phyloP scores from a whole-genome alignment of 2,797 vertebrate genomes.

The Anguilla pacifica region DNA sequence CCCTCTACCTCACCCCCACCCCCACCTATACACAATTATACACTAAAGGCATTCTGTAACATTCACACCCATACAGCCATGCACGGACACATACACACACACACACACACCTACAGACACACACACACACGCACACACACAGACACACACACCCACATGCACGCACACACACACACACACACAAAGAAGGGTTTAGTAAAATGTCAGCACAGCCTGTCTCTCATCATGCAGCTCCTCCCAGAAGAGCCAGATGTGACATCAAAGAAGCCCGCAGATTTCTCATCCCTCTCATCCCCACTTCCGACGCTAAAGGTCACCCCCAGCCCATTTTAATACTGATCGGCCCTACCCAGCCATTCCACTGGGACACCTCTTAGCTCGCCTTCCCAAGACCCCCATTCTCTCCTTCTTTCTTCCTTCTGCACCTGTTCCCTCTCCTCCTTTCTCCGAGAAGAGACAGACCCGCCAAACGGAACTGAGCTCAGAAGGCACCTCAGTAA shows the following conservation, averaged over 20 bases:
- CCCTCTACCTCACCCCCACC: not conserved
- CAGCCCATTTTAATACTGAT: not conserved
- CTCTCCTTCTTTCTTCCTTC: not conserved
- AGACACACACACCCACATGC: not conserved
- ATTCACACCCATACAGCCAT: not conserved
- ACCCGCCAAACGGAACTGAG: not conserved
- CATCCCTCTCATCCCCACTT: not conserved
- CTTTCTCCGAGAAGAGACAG: not conserved
- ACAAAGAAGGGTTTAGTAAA: not conserved
- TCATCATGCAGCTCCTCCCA: conserved; percentile 3
- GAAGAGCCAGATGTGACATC: conserved; percentile 9
- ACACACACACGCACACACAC: not conserved
- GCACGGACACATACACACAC: not conserved
- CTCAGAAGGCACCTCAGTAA: not conserved
- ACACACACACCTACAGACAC: not conserved
- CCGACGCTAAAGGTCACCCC: not conserved
- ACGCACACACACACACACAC: not conserved
- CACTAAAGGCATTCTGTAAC: not conserved
- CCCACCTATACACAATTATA: too few species aligned
- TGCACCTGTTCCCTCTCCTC: not conserved
- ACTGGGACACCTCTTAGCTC: not conserved
- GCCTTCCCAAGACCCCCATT: not conserved
- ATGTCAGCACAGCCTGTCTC: not conserved
- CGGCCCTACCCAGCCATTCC: not conserved
- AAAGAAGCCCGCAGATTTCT: not conserved